Conservation (phyloP, 2,888 invertebrate species). For the Monoplex corrugatus region DNA sequence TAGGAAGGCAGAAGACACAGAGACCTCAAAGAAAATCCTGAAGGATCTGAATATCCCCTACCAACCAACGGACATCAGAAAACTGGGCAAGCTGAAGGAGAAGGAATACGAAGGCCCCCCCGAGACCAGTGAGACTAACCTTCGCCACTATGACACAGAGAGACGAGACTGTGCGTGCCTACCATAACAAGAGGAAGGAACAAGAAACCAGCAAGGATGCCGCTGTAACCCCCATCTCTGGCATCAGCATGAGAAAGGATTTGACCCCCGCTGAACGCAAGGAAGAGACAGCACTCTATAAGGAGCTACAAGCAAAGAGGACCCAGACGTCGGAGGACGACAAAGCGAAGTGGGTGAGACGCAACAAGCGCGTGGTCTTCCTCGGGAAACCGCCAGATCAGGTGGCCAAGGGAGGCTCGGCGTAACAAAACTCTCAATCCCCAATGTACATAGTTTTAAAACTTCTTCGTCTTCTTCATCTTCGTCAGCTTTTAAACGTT, state of each 20-base stretch:
- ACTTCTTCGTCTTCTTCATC: background rate
- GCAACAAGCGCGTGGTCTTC: background rate
- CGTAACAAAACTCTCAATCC: background rate
- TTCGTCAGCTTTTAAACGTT: constrained; percentile 7
- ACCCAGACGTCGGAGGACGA: background rate
- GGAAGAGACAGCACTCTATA: constrained; percentile 4
- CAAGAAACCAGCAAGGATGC: background rate
- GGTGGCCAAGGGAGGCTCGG: constrained; percentile 7
- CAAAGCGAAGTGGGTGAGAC: background rate
- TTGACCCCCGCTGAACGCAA: background rate
- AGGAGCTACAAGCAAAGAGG: background rate
- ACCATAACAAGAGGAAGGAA: constrained; percentile 9
- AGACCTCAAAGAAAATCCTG: constrained; percentile 45
- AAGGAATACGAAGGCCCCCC: background rate
- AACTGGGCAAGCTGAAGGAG: background rate
- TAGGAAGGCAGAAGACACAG: constrained; percentile 43
- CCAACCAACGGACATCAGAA: constrained; percentile 39
- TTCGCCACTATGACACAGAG: constrained; percentile 1
- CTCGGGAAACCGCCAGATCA: constrained; percentile 16
- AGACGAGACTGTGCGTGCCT: constrained; percentile 12
- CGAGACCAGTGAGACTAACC: constrained; percentile 10
- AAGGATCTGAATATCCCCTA: constrained; percentile 47
- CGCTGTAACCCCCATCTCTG: background rate
- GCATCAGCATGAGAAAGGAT: constrained; percentile 14
- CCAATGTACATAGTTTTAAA: background rate